These are phyloP conservation scores for Ctenicera cuprea DNA, from an alignment of 2,888 invertebrate genomes.

Conservation along the genomic window DNA sequence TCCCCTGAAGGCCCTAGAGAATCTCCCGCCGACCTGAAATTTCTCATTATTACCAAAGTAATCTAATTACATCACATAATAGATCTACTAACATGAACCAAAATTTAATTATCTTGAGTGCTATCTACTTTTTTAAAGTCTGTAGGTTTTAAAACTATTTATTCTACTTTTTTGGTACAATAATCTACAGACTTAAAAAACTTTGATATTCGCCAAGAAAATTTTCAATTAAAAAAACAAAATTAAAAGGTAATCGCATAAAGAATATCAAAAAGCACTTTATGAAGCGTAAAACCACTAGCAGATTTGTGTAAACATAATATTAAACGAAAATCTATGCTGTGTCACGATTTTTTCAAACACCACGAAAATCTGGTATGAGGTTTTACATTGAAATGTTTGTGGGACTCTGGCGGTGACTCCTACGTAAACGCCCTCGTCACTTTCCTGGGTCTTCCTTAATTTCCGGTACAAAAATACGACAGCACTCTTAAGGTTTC, in stretches of 20 bases:
- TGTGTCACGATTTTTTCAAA: not conserved
- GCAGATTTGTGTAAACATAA: too few species aligned
- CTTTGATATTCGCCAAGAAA: too few species aligned
- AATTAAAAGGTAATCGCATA: too few species aligned
- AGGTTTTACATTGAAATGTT: not conserved
- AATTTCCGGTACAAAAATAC: constrained; percentile 38
- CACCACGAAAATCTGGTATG: not conserved
- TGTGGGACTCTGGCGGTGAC: not conserved
- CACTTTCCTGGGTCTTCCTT: constrained; percentile 17
- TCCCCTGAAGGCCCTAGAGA: constrained; percentile 74
- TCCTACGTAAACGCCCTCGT: constrained; percentile 15
- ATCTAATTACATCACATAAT: too few species aligned
- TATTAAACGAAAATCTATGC: not conserved
- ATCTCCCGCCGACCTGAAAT: constrained; percentile 67
- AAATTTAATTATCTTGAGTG: not conserved
- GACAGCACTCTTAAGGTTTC: constrained; percentile 41
- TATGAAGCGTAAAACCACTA: not conserved
- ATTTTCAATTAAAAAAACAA: too few species aligned
- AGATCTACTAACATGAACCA: not conserved
- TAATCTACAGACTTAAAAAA: not conserved
- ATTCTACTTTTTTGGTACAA: too few species aligned
- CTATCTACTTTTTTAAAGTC: not conserved
- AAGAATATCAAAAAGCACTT: not conserved
- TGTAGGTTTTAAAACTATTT: not conserved
- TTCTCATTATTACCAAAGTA: not conserved